phyloP scores from a whole-genome alignment of 2,888 invertebrate species.

The Ophion ventricosus region DNA sequence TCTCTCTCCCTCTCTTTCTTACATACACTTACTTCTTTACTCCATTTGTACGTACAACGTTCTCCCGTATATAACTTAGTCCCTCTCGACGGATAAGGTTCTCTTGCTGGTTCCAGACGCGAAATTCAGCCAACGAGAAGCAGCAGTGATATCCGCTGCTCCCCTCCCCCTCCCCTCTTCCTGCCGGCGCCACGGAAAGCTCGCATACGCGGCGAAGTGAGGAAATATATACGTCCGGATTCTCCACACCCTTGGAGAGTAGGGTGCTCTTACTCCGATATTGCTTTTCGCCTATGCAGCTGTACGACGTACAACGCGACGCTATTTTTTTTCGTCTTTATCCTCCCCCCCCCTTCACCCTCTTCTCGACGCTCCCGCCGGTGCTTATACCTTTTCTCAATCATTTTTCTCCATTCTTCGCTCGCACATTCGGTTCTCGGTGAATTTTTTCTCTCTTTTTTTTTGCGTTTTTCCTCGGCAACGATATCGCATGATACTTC shows the following conservation, averaged over 20 bases:
- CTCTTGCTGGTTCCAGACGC: constrained; percentile 26
- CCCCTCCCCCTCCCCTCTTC: too few species aligned
- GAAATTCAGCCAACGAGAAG: constrained; percentile 45
- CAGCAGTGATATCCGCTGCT: constrained; percentile 58
- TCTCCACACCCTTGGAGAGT: constrained; percentile 1
- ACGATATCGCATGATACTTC: constrained; percentile 57
- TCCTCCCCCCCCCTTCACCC: not conserved
- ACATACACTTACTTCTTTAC: constrained; percentile 1
- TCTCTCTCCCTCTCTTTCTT: not conserved
- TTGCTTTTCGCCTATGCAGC: constrained; percentile 64
- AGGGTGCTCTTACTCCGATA: constrained; percentile 56
- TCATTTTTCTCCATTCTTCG: constrained; percentile 53
- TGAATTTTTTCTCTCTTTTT: not conserved
- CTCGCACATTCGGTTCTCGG: constrained; percentile 26
- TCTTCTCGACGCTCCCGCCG: not conserved
- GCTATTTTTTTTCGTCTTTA: constrained; percentile 7
- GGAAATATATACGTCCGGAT: constrained; percentile 53
- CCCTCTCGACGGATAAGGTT: constrained; percentile 51
- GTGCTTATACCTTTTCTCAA: constrained; percentile 52
- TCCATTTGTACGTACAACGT: not conserved
- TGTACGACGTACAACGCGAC: constrained; percentile 46
- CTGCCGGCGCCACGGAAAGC: not conserved
- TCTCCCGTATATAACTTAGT: constrained; percentile 59
- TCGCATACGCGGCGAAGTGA: constrained; percentile 35
- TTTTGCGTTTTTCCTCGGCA: not conserved